Percentiles rank a stretch among this genome's conserved stretches.
Evolutionary conservation across 92 coral and sea anemone genomes (phyloP).

Genomic region (Montipora capitata): DNA sequence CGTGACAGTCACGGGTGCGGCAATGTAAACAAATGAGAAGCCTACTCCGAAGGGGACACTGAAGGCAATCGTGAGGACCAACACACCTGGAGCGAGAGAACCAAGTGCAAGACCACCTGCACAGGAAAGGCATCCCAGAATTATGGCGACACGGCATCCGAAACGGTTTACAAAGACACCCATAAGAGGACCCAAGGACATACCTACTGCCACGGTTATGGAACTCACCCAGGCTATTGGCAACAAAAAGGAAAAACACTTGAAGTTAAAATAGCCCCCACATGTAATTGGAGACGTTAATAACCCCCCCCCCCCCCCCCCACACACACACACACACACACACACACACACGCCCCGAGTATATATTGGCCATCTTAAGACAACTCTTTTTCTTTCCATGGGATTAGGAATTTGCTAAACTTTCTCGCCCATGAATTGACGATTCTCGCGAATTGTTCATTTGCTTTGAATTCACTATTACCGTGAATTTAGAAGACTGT

Average conservation of each 20-base stretch:
- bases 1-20: conserved; percentile 7
- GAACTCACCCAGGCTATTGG: conserved; percentile 80
- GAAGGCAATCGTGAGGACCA: background rate
- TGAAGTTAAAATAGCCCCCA: too few species aligned
- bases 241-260: background rate
- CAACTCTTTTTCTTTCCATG: too few species aligned
- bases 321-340: too few species aligned
- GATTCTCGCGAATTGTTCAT: too few species aligned
- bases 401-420: too few species aligned
- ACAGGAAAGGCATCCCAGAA: conserved; percentile 1
- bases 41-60: conserved; percentile 25
- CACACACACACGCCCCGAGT: too few species aligned
- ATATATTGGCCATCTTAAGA: too few species aligned
- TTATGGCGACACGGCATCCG: conserved; percentile 57
- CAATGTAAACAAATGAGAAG: conserved; percentile 4
- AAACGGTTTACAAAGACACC: conserved; percentile 56
- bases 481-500: too few species aligned
- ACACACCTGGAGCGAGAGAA: background rate
- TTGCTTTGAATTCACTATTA: too few species aligned
- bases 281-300: too few species aligned
- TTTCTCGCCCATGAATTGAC: too few species aligned
- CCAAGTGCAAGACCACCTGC: background rate
- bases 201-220: conserved; percentile 32
- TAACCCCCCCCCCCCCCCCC: too few species aligned
- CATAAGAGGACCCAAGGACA: conserved; percentile 51